Evolutionary conservation across 2,888 invertebrate genomes (phyloP), one percentile per base, ranked within the genome.

Genomic region (Yponomeuta plumbellus): DNA sequence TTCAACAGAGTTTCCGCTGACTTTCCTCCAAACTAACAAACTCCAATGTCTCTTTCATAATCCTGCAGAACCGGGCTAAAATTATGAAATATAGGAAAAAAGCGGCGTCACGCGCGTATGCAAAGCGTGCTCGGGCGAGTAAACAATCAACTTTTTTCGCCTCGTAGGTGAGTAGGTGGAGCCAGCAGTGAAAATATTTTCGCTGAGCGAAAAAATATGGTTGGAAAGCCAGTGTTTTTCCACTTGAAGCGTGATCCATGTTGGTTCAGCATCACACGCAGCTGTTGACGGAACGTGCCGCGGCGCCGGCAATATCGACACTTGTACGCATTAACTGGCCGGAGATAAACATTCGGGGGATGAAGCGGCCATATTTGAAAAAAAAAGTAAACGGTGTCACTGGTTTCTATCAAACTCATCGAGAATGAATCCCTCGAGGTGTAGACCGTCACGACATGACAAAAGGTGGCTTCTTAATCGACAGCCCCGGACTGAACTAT

Each of bases 81-180:
- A 52, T 52, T 52, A 17, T 52, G 17, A 52, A 52, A 52, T 17
- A 5, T 17, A 52, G 17, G 44, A 17, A 52, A 52, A 52, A 52
- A 17, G 44, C 44, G 5, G 17, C 44, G 17, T 52, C 44, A 52
- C 44, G 44, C 17, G 44, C 13, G 17, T 52, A 52, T 52, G 44
- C 44, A 52, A 52, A 52, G 44, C 44, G 17, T 17, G 34, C 44
- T 17, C 44, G 44, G 17, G 44, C 44, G 44, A 17, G 44, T 52
- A 52, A 52, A 52, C 44, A 52, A 52, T 52, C 44, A 17, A 52
- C 44, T 52, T 52, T 52, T 52, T 52, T 52, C 44, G 44, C 44
- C 44, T 34, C 44, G 44, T 17, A 52, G 44, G 44, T 52, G 44
- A 17, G 44, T 17, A 52, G 44, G 44, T 52, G 44, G 44, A 52